These are phyloP conservation scores for Leptoteleia sp. DNA, from an alignment of 1,140 invertebrate genomes.

Conservation along the genomic window DNA sequence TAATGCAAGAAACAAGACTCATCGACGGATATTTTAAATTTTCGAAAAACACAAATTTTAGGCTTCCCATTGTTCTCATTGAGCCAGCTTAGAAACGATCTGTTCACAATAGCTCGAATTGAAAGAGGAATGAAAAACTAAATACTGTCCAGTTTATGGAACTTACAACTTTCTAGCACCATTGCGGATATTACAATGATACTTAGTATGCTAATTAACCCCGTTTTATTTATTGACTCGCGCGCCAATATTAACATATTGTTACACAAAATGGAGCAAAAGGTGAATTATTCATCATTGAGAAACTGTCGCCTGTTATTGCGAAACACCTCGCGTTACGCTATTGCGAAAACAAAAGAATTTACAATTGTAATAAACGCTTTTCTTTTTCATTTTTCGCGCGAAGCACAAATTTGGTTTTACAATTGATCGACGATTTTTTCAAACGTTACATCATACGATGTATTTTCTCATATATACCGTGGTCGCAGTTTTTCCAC, in stretches of 20 bases:
- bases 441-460: slow-evolving; percentile 43
- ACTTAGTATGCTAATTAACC: slow-evolving; percentile 43
- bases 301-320: slow-evolving; percentile 39
- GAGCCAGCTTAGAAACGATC: no score
- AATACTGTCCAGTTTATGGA: no score
- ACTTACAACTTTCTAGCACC: no score
- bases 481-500: no score
- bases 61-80: no score
- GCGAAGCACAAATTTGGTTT: slow-evolving; percentile 18
- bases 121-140: no score
- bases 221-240: slow-evolving; percentile 40
- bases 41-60: no score
- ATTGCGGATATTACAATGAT: no score
- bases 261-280: slow-evolving; percentile 54
- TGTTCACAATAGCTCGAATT: no score
- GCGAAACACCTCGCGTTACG: slow-evolving; percentile 14
- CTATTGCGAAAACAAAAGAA: slow-evolving; percentile 44
- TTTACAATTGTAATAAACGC: slow-evolving; percentile 43
- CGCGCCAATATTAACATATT: slow-evolving; percentile 52
- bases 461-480: no score
- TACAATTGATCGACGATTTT: slow-evolving; percentile 19
- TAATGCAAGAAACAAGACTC: no score
- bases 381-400: slow-evolving; percentile 28
- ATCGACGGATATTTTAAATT: no score
- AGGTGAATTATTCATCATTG: slow-evolving; percentile 51